These are phyloP conservation scores for Sericinus montela DNA, from an alignment of 2,888 invertebrate genomes.

Conservation along the genomic window DNA sequence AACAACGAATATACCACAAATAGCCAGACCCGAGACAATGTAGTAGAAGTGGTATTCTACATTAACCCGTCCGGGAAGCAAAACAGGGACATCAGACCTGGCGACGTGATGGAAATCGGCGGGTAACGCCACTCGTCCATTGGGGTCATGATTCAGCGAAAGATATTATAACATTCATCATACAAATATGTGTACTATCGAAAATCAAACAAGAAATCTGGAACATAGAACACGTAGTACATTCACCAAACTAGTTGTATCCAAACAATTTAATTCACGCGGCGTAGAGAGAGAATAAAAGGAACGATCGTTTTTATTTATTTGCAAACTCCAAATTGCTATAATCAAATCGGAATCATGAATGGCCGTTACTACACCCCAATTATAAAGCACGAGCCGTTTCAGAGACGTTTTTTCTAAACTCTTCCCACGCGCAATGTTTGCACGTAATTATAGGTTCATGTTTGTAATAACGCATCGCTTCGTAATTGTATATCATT, in stretches of 20 bases:
- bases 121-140: no score
- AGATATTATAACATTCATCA: no score
- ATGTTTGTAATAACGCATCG: slow-evolving; percentile 74
- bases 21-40: no score
- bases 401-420: slow-evolving; percentile 68
- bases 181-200: no score
- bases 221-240: no score
- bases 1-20: no score
- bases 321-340: slow-evolving; percentile 33
- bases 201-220: no score
- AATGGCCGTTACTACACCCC: slow-evolving; percentile 49
- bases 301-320: slow-evolving; percentile 25
- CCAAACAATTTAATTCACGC: slow-evolving; percentile 10
- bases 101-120: no score
- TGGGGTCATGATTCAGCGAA: no score
- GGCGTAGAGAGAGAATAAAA: slow-evolving; percentile 13
- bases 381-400: slow-evolving; percentile 73
- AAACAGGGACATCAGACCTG: no score
- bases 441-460: slow-evolving; percentile 72
- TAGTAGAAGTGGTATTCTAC: no score
- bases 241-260: slow-evolving; percentile 6
- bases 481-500: slow-evolving; percentile 79
- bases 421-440: slow-evolving; percentile 75
- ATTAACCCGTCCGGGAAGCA: no score
- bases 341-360: slow-evolving; percentile 59